Base-by-base conservation (phyloP, 1,140 invertebrate genomes). In the Bombus waltoni region DNA sequence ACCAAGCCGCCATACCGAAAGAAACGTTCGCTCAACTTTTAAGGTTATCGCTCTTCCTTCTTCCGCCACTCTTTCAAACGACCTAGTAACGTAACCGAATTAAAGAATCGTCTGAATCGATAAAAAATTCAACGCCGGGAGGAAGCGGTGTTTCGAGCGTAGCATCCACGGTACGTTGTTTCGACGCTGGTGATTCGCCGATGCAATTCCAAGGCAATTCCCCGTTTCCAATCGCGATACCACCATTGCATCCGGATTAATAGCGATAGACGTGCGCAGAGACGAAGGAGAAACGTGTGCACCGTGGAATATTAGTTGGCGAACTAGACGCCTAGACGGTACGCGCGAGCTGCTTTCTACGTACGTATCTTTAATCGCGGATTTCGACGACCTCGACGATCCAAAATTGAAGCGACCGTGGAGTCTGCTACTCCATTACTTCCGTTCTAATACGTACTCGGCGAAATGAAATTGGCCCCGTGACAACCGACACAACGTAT, bases 381-480 rank as follows among this genome's bases (percentile, higher is more conserved):
- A 42, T 62, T 38, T 65, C 40, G 25, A 42, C 70, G 15, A 38
- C n/a, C 32, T 53, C 40, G 40, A 1, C n/a, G 65, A 57, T 57
- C 44, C 32, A 66, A 53, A 66, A 76, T 53, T 28, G 53, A 73
- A 11, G 44, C 75, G 22, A 22, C 18, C 28, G 5, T 4, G 13
- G 62, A 32, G 11, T 38, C 40, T 9, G 57, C 32, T 62, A 10
- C 15, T 32, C 40, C 10, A n/a, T 47, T 79, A 32, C 40, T 18
- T 25, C 22, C n/a, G 32, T 42, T 32, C 32, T 71, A 40, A 76
- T 40, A 68, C 15, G 6, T 42, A 44, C 47, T 10, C 38, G 25
- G 40, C 40, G 76, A 79, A 84, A 84, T 78, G n/a, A 76, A 84
- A 84, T 79, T 84, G 76, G 66, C 82, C 47, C 28, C 28, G 74